Evolutionary conservation across 2,888 invertebrate genomes (phyloP), one percentile per base, ranked within the genome.

Genomic region (Phlogophora meticulosa): DNA sequence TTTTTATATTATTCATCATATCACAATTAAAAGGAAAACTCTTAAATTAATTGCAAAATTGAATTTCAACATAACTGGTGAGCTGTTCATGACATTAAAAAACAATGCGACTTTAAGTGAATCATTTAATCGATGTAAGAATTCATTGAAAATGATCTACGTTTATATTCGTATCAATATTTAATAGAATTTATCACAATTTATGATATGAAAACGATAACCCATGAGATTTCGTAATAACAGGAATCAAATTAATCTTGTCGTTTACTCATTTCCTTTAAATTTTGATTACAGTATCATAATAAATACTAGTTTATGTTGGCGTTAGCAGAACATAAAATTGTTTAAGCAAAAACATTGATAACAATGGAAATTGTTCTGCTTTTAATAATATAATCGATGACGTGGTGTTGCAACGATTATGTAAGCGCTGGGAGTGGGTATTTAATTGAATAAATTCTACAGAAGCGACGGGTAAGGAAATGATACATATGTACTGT

Each of bases 291-390:
- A 60, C 20, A 52, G 38, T 48, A 48, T 22, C 9, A 24, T 17
- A 22, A 51, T 17, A n/a, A 2, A 5, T 53, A 28, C 9, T 13
- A 34, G 34, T 40, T 10, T 36, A 24, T 17, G 10, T 45, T 9
- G 22, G 24, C 28, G 28, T 28, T 28, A 13, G 40, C 42, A 32
- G 20, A 62, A 43, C 13, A 56, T 57, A 53, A 48, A 53, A 45
- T 34, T 24, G 32, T n/a, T 57, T 15, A 13, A 51, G 46, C 36
- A 58, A 55, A 20, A 65, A 72, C 43, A 40, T 59, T 45, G 67
- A 49, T 67, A 77, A 66, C 61, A 75, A 67, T 62, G 36, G 22
- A 20, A 66, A 42, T 60, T 52, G 34, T 56, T 52, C 20, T 52
- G 48, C 13, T 43, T 48, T 34, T 52, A 60, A 71, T 48, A 40